Conservation (phyloP, 1,140 invertebrate genomes). For the Meloidogyne floridensis region DNA sequence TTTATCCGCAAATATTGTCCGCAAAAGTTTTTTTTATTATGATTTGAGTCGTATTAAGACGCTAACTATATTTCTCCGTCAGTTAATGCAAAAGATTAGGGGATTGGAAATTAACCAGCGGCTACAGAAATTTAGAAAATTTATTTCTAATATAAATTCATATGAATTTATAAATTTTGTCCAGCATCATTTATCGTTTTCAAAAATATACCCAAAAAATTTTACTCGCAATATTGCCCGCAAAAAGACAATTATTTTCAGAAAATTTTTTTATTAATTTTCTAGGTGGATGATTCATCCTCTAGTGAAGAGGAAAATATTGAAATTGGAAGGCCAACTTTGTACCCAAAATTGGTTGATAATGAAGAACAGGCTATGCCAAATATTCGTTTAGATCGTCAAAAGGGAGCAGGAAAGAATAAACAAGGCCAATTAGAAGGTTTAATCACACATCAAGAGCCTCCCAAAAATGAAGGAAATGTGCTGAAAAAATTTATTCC, state of each 20-base stretch:
- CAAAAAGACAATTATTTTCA: background rate
- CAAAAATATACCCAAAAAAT: too few relatives aligned
- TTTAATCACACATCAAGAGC: background rate
- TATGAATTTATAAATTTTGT: too few relatives aligned
- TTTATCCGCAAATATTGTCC: too few relatives aligned
- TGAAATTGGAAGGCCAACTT: background rate
- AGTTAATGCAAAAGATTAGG: too few relatives aligned
- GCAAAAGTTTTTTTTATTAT: too few relatives aligned
- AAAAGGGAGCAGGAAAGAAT: slow-evolving; percentile 1
- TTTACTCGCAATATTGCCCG: too few relatives aligned
- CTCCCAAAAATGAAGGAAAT: background rate
- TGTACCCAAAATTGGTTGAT: slow-evolving; percentile 17
- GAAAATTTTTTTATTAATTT: background rate
- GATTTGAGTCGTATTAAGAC: too few relatives aligned
- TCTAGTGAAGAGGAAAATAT: slow-evolving; percentile 14
- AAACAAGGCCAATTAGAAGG: background rate
- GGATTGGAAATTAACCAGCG: too few relatives aligned
- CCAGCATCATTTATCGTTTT: too few relatives aligned
- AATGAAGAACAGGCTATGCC: slow-evolving; percentile 39
- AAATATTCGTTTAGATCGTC: slow-evolving; percentile 34
- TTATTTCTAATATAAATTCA: too few relatives aligned
- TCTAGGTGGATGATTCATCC: slow-evolving; percentile 4
- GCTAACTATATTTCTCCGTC: too few relatives aligned
- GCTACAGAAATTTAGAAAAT: too few relatives aligned
- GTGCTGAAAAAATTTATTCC: background rate